These are phyloP conservation scores for Xerus rutilus DNA, from an alignment of 2,797 vertebrate species.

Conservation along the genomic window DNA sequence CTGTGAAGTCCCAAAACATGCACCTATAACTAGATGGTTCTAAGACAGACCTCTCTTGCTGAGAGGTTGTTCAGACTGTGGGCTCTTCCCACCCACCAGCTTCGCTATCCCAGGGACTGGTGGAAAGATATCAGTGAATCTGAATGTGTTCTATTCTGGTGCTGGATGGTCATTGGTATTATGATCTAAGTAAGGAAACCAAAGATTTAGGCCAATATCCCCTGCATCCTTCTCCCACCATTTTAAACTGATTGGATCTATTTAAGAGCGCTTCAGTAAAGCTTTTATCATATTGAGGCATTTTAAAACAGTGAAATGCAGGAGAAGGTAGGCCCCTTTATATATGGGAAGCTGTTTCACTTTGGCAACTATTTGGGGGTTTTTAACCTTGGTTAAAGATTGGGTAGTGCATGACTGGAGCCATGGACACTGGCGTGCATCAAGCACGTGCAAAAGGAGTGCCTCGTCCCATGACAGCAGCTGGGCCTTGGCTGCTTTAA, in stretches of 20 bases:
- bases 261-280: neutral
- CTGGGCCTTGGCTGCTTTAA: too few relatives aligned
- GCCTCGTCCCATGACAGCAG: neutral
- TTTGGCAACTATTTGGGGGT: neutral
- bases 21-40: neutral
- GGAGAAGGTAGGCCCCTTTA: neutral
- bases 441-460: neutral
- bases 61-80: accelerated
- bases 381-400: neutral
- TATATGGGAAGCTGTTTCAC: neutral
- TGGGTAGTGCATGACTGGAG: accelerated
- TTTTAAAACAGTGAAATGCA: neutral
- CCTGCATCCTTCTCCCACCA: neutral
- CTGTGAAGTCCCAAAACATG: accelerated
- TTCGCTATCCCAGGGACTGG: neutral
- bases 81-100: neutral
- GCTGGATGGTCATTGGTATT: neutral
- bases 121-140: neutral
- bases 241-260: neutral
- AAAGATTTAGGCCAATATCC: neutral
- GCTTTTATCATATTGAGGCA: neutral
- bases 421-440: accelerated
- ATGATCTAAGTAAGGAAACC: neutral
- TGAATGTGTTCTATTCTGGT: accelerated
- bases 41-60: neutral